Conservation (phyloP, 2,888 invertebrate species). For the Leptopilina drosophilae region DNA sequence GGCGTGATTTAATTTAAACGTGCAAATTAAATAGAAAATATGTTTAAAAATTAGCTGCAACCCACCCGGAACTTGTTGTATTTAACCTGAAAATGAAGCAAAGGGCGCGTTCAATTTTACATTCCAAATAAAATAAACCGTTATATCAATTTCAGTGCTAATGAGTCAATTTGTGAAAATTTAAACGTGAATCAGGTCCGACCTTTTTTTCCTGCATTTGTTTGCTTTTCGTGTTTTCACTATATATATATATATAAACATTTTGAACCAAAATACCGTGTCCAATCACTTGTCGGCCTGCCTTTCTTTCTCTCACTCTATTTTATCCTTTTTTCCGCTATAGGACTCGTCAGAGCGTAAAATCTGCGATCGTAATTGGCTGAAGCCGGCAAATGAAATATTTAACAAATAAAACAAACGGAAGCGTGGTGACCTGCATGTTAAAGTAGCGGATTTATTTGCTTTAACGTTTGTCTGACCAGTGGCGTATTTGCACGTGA, state of each 20-base stretch:
- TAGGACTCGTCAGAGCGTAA: conserved; percentile 57
- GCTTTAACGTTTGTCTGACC: conserved; percentile 70
- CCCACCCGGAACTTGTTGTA: neutral
- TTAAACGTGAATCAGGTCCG: conserved; percentile 4
- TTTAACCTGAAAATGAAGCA: neutral
- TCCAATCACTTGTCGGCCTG: conserved; percentile 17
- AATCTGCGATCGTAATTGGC: conserved; percentile 67
- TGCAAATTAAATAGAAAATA: neutral
- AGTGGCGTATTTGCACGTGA: conserved; percentile 61
- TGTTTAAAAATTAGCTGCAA: neutral
- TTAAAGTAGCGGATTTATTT: conserved; percentile 76
- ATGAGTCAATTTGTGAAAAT: neutral
- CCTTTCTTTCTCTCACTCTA: neutral
- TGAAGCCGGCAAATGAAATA: conserved; percentile 75
- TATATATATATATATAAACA: neutral
- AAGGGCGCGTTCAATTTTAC: neutral
- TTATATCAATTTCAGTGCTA: conserved; percentile 9
- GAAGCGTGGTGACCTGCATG: conserved; percentile 75
- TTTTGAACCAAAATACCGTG: conserved; percentile 7
- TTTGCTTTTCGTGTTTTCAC: neutral
- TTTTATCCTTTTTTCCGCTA: conserved; percentile 41
- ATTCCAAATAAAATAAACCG: neutral
- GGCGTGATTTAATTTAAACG: too few species aligned
- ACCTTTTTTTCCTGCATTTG: neutral
- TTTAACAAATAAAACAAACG: conserved; percentile 77